Base-by-base conservation (phyloP, 23 tunicate species). In the Trididemnum nubilum region DNA sequence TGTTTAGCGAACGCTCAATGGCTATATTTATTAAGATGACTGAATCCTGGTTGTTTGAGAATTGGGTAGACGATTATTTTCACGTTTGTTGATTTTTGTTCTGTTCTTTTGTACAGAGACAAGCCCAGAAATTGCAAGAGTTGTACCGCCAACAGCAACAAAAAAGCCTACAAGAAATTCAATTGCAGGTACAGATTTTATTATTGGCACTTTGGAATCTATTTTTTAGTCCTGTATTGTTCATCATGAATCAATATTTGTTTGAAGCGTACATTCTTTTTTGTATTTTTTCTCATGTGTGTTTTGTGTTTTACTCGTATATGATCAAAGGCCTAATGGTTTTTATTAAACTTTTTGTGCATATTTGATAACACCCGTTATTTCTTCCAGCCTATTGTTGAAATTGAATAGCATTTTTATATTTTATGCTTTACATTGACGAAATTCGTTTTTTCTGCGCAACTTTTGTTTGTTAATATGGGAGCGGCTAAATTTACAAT, bases 81-180 rank as follows among this genome's bases (percentile, higher is more conserved):
- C n/a, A n/a, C n/a, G n/a, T n/a, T n/a, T n/a, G 9, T 44, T 44
- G 54, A 44, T 9, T 44, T 44, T 44, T 7, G n/a, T 61, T 26
- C 26, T 24, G 22, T 61, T n/a, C 5, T 61, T 61, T 22, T 23
- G 18, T 73, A 9, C 58, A 73, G 78, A n/a, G 58, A 38, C 78
- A 77, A 34, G 81, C 81, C 51, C 81, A 73, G 30, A 82, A 90
- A 64, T 54, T 90, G 15, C 97, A 91, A 52, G 97, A 91, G 33
- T 81, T 91, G 33, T 91, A 91, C 86, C 61, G 97, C 15, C 96
- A 90, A 34, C 97, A 91, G 54, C 97, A 91, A 76, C 90, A 91
- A 71, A 90, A 90, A 61, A 88, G 83, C 25, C 51, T 90, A 51
- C 96, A 90, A 39, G 90, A 91, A 40, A 50, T 91, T 76, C 97